These are phyloP conservation scores for Phyllotis vaccarum DNA, from an alignment of 2,797 vertebrate species.

Conservation along the genomic window DNA sequence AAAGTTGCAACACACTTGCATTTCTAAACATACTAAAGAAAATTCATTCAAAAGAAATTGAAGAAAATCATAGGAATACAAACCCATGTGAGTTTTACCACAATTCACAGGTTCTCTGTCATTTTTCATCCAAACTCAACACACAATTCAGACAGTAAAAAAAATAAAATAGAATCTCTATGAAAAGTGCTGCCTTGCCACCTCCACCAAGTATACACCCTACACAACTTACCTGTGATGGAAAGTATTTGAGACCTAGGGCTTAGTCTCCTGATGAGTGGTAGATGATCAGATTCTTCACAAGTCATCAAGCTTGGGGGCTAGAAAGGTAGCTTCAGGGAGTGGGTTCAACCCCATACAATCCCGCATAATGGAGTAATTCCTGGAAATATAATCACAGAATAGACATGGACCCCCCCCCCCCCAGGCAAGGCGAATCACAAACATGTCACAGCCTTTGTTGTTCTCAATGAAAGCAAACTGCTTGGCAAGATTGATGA, in stretches of 20 bases:
- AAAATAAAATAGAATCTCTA: too few relatives aligned
- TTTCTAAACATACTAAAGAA: not conserved
- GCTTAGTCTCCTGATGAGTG: not conserved
- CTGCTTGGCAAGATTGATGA: not conserved
- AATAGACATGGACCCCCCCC: not conserved
- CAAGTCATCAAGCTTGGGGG: not conserved
- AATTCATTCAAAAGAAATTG: not conserved
- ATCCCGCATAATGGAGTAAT: not conserved
- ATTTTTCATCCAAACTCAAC: not conserved
- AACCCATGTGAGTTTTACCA: not conserved
- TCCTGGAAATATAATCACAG: not conserved
- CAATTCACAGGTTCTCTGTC: not conserved
- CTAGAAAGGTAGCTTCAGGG: too few relatives aligned
- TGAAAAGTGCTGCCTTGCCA: not conserved
- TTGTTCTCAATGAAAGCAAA: not conserved
- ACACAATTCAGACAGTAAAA: not conserved
- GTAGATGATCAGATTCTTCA: not conserved
- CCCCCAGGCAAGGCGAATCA: not conserved
- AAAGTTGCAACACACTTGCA: not conserved
- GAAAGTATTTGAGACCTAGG: not conserved
- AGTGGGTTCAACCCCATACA: not conserved
- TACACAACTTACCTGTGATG: not conserved
- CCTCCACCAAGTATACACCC: not conserved
- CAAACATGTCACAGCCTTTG: not conserved
- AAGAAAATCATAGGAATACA: not conserved